A percentile compares a stretch with the other conserved stretches of the same genome.
These are phyloP conservation scores for Tachystola acroxantha DNA, from an alignment of 2,888 invertebrate species.

Conservation along the genomic window DNA sequence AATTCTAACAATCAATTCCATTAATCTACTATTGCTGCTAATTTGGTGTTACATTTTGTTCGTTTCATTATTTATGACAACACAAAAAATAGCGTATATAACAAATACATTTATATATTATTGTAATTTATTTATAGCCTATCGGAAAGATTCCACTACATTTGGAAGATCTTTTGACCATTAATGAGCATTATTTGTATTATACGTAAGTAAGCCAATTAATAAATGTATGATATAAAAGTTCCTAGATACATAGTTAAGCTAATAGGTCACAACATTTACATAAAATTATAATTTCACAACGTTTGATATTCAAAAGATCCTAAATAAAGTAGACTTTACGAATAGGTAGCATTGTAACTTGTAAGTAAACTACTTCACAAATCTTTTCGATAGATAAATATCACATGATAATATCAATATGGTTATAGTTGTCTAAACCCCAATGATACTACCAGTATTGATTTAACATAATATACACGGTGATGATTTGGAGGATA, in stretches of 20 bases:
- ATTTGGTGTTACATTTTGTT: not conserved
- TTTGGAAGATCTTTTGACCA: slow-evolving; percentile 23
- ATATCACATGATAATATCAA: too few species aligned
- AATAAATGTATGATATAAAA: not conserved
- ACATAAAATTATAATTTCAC: not conserved
- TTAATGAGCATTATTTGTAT: slow-evolving; percentile 8
- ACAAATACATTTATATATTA: slow-evolving; percentile 14
- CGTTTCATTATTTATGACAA: slow-evolving; percentile 4
- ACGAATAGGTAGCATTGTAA: too few species aligned
- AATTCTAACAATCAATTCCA: slow-evolving; percentile 21
- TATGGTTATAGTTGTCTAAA: too few species aligned
- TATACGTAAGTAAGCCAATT: slow-evolving; percentile 7
- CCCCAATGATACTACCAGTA: too few species aligned
- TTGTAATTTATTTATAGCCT: slow-evolving; percentile 9
- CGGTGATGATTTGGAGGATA: too few species aligned
- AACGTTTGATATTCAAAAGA: not conserved
- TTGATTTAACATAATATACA: too few species aligned
- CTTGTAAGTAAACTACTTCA: too few species aligned
- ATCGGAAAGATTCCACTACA: slow-evolving; percentile 37
- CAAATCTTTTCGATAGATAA: too few species aligned
- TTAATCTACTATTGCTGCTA: slow-evolving; percentile 20
- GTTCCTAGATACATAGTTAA: not conserved
- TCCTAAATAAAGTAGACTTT: not conserved
- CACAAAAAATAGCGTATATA: slow-evolving; percentile 11
- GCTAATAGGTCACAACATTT: not conserved